Percentiles rank a stretch among this genome's conserved stretches.
These are phyloP conservation scores for Aselliscus stoliczkanus DNA, from an alignment of 2,797 vertebrate genomes.

Conservation along the genomic window DNA sequence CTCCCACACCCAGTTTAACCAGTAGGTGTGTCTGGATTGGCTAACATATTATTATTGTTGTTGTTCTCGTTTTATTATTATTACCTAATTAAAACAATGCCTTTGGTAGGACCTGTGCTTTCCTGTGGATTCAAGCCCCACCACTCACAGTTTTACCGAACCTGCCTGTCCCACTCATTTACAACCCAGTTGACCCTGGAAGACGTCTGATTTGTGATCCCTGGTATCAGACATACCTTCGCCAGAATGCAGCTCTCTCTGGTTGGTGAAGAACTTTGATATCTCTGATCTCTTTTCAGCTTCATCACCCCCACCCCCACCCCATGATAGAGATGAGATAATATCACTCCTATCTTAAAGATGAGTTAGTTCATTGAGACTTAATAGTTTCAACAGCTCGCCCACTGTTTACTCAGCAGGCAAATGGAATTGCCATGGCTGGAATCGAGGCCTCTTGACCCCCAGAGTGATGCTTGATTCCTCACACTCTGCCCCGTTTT, in stretches of 20 bases:
- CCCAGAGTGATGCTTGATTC: not conserved
- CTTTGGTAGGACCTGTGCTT: not conserved
- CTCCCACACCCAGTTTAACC: not conserved
- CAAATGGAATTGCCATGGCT: not conserved
- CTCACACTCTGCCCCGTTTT: not conserved
- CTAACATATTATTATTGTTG: not conserved
- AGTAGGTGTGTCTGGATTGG: not conserved
- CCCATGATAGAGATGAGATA: not conserved
- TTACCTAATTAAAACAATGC: not conserved
- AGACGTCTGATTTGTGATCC: not conserved
- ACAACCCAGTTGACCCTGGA: not conserved
- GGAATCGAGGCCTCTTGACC: not conserved
- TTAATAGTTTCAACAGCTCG: not conserved
- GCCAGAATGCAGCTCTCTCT: not conserved
- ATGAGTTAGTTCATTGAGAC: not conserved
- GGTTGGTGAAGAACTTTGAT: not conserved
- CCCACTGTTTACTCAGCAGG: not conserved
- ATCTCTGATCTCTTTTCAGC: not conserved
- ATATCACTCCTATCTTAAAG: not conserved
- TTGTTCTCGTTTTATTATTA: not conserved
- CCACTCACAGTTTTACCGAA: not conserved
- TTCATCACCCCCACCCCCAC: not conserved
- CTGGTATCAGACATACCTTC: not conserved
- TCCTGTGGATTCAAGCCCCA: not conserved
- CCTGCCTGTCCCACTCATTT: not conserved